Base-by-base conservation (phyloP, 2,888 invertebrate species). In the Archaeoteleia sp. region DNA sequence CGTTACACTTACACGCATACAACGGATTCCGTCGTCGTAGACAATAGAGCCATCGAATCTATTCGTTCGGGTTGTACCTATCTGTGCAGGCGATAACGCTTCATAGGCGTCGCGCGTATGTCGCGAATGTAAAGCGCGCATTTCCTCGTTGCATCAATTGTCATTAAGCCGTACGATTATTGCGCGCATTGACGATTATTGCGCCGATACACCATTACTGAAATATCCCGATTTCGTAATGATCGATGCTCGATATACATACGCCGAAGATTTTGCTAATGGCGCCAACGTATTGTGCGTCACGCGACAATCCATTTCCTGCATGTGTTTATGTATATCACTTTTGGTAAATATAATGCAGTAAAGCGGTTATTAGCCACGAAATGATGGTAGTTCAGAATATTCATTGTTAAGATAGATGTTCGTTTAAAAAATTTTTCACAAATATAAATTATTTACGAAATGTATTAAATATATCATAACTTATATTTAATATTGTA, bases 151-250 rank as follows among this genome's bases (percentile, higher is more conserved):
- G 76, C 83, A 81, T 83, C 82, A 81, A 83, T 83, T 81, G 82
- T 82, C 82, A 83, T 83, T 82, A 83, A 79, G 77, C 78, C 76
- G 70, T 80, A 80, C 79, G 81, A 82, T 83, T 82, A 83, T 83
- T 80, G 79, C 72, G 68, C 73, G 60, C 73, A 74, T 71, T 74
- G 78, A 78, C 75, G 79, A 81, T 81, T 79, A 81, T 79, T 80
- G 76, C 75, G 71, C 62, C 74, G 70, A 77, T 77, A 73, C 75
- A 74, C 77, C 80, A 79, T 80, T 81, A 78, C 72, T 70, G 76
- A 73, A 73, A 80, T 75, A 75, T 69, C 73, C 78, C 39, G 74
- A 57, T 57, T 67, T 71, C 71, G 55, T 75, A 77, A 80, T 78
- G 79, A 80, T 80, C 75, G 78, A 81, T 78, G 73, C 67, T 61